Percentiles rank a stretch among this genome's conserved stretches.
These are phyloP conservation scores for Muntiacus reevesi DNA, from an alignment of 2,113 vertebrate species.

Conservation along the genomic window DNA sequence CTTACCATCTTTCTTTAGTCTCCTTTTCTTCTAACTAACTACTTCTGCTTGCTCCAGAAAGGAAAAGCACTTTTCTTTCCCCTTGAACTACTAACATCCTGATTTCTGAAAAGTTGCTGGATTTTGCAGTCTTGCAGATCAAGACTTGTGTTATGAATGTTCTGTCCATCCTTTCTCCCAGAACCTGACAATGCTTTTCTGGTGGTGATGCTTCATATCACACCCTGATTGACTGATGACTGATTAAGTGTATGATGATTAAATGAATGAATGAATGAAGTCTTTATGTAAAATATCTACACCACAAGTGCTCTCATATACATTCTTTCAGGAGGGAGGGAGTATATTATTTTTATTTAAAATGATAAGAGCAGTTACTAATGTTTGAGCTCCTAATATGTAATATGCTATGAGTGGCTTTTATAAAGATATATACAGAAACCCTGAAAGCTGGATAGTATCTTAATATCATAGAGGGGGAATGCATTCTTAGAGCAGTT, in stretches of 20 bases:
- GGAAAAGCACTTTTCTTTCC: background rate
- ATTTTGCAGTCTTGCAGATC: background rate
- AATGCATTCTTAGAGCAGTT: background rate
- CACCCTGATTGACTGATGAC: background rate
- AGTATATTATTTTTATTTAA: background rate
- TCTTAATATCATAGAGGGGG: background rate
- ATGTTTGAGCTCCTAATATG: background rate
- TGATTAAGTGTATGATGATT: background rate
- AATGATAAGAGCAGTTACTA: background rate
- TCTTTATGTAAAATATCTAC: background rate
- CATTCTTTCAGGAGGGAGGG: background rate
- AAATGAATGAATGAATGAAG: background rate
- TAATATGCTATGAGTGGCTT: background rate
- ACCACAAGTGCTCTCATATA: background rate
- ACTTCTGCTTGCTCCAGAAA: background rate
- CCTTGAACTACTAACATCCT: background rate
- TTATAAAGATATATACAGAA: background rate
- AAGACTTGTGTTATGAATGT: background rate
- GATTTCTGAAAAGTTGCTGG: background rate
- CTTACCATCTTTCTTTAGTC: background rate
- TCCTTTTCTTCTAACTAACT: background rate
- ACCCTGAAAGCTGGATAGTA: background rate
- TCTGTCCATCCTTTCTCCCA: background rate
- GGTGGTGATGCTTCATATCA: background rate
- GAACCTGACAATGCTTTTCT: background rate